A percentile compares a stretch with the other conserved stretches of the same genome.
phyloP scores from a whole-genome alignment of 2,113 vertebrate species.

The Crotalus tigris region DNA sequence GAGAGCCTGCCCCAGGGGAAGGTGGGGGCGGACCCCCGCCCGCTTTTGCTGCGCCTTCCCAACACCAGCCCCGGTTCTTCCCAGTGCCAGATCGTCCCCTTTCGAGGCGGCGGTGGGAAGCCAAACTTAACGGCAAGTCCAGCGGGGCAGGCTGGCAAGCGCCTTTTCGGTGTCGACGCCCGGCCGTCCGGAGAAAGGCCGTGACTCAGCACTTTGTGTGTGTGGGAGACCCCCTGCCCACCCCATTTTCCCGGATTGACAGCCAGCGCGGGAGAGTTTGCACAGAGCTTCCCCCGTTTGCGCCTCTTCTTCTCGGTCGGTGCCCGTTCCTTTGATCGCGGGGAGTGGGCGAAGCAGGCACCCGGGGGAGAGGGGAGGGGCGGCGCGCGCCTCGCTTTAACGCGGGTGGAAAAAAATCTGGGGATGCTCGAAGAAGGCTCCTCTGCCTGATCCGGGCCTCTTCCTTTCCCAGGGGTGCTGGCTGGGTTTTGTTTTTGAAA shows the following conservation, averaged over 20 bases:
- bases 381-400: neutral
- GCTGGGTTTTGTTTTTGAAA: neutral
- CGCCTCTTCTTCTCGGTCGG: neutral
- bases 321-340: neutral
- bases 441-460: neutral
- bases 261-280: neutral
- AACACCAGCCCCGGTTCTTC: neutral
- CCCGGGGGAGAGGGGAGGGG: neutral
- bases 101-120: too few species aligned
- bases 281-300: too few species aligned
- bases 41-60: neutral
- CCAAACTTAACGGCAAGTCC: too few species aligned
- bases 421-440: neutral
- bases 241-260: neutral
- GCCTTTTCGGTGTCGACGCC: neutral
- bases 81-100: too few species aligned
- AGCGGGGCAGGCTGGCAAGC: neutral
- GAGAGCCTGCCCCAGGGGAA: neutral
- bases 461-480: neutral
- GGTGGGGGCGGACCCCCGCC: neutral
- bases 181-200: neutral
- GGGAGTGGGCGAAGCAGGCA: neutral
- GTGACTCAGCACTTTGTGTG: too few species aligned
- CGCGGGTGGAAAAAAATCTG: neutral
- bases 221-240: neutral